These are phyloP conservation scores for Xiphorhynchus erythropygius DNA, from an alignment of 2,797 vertebrate species.

Conservation along the genomic window DNA sequence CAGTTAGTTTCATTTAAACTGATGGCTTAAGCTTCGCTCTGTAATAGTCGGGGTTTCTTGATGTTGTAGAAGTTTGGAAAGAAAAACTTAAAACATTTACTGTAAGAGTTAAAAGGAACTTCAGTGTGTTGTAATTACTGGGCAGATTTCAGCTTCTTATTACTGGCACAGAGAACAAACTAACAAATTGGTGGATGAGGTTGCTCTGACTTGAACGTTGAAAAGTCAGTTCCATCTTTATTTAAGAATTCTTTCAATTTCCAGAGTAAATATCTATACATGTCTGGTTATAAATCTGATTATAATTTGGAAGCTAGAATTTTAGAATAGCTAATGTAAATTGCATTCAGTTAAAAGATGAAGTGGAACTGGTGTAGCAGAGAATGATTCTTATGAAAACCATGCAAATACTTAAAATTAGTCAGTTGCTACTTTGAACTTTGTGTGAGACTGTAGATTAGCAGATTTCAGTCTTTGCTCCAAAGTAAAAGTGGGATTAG, in stretches of 20 bases:
- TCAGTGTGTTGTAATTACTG: slow-evolving; percentile 22
- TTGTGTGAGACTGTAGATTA: neutral
- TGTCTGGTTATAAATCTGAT: neutral
- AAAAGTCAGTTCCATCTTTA: neutral
- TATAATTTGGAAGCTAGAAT: neutral
- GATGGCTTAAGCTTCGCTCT: neutral
- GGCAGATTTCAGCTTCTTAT: neutral
- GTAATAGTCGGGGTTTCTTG: neutral
- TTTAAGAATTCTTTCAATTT: neutral
- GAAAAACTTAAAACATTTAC: neutral
- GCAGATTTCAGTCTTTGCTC: neutral
- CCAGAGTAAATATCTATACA: neutral
- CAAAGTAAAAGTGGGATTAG: neutral
- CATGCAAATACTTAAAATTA: neutral
- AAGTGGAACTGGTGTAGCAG: neutral
- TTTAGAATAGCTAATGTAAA: neutral
- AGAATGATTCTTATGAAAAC: neutral
- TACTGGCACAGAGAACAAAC: neutral
- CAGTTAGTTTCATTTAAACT: neutral
- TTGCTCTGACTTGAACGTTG: neutral
- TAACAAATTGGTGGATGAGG: neutral
- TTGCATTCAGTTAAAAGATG: neutral
- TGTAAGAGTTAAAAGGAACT: neutral
- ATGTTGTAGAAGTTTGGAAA: neutral
- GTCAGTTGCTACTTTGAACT: neutral